Evolutionary conservation across 1,140 invertebrate species (phyloP).

Genomic region (Periplaneta americana): DNA sequence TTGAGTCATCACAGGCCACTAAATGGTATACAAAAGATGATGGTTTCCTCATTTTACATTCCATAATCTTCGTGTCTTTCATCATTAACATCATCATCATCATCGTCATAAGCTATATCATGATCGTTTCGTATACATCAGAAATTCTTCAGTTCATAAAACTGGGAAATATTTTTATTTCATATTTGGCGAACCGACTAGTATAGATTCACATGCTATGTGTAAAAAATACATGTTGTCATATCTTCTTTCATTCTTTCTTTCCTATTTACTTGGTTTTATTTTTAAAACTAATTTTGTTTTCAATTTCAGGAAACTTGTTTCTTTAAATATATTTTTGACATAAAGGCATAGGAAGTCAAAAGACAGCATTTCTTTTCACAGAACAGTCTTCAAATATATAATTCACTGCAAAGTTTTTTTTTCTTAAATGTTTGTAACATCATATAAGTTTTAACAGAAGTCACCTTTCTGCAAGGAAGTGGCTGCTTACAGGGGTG

Average conservation of each 20-base stretch:
- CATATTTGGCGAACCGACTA: slow-evolving; percentile 10
- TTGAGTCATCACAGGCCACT: slow-evolving; percentile 9
- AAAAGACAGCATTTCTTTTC: background rate
- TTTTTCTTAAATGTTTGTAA: background rate
- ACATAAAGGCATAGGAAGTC: background rate
- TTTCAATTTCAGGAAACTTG: background rate
- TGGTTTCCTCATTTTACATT: background rate
- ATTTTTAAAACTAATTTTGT: background rate
- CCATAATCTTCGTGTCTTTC: background rate
- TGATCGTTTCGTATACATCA: slow-evolving; percentile 5
- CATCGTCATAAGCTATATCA: background rate
- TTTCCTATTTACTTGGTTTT: background rate
- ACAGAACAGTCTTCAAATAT: background rate
- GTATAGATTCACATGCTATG: slow-evolving; percentile 3
- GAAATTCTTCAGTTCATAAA: background rate
- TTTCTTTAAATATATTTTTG: background rate
- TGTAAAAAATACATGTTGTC: slow-evolving; percentile 8
- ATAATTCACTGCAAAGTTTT: background rate
- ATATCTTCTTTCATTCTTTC: background rate
- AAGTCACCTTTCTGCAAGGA: background rate
- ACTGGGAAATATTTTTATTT: background rate
- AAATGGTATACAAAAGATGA: slow-evolving; percentile 9
- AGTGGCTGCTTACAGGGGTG: background rate
- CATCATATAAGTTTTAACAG: background rate
- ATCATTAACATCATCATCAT: too few species aligned